Evolutionary conservation across 2,113 vertebrate genomes (phyloP).

Genomic region (Erinaceus europaeus): DNA sequence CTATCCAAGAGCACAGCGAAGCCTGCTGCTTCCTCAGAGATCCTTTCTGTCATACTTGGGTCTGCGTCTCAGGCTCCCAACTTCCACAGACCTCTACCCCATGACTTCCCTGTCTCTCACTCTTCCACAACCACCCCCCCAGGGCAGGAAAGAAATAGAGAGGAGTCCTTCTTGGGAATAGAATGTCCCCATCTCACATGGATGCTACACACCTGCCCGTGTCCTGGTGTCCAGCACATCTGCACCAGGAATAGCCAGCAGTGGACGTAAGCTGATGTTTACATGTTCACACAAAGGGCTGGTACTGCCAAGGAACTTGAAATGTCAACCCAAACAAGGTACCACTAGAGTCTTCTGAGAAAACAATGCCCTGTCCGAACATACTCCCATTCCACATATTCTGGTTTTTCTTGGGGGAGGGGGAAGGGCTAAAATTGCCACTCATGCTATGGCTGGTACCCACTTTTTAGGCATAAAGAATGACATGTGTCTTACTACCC

Average conservation of each 20-base stretch:
- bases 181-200: neutral
- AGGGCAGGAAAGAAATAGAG: neutral
- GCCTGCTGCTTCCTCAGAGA: neutral
- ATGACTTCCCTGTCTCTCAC: neutral
- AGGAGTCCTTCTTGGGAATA: neutral
- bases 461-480: neutral
- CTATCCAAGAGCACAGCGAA: neutral
- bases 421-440: neutral
- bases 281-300: neutral
- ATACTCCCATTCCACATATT: neutral
- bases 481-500: neutral
- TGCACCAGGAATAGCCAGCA: neutral
- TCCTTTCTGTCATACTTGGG: neutral
- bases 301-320: constrained; percentile 16
- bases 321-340: constrained; percentile 55
- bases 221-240: neutral
- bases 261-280: neutral
- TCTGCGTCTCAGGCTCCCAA: neutral
- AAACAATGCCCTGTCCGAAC: neutral
- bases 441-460: neutral
- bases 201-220: neutral
- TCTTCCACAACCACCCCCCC: neutral
- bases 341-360: constrained; percentile 7
- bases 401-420: neutral
- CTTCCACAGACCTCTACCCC: neutral